A percentile compares a stretch with the other conserved stretches of the same genome.
Evolutionary conservation across 1,140 invertebrate species (phyloP).

Genomic region (Drosophila pallidifrons): DNA sequence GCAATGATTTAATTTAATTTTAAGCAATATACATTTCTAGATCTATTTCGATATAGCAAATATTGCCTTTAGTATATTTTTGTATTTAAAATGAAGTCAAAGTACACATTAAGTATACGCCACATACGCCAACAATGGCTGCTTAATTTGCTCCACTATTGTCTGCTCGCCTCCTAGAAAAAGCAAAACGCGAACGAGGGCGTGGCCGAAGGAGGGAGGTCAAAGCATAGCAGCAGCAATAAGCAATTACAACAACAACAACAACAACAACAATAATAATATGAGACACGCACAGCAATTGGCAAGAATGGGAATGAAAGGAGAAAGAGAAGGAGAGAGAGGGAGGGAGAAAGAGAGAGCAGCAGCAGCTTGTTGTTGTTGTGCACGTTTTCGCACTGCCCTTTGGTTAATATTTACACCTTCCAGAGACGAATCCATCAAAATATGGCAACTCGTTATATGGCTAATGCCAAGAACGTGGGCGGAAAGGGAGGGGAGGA

Average conservation of each 20-base stretch:
- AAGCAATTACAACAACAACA: conserved; percentile 40
- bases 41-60: no score
- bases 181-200: neutral
- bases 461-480: conserved; percentile 40
- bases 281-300: conserved; percentile 25
- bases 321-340: neutral
- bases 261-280: conserved; percentile 10
- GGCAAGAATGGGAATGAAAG: neutral
- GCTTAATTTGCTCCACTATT: conserved; percentile 23
- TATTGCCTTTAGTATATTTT: no score
- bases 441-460: conserved; percentile 78
- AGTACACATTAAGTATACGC: conserved; percentile 10
- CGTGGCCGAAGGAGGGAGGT: neutral
- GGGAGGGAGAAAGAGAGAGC: neutral
- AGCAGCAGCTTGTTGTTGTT: conserved; percentile 8
- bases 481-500: conserved; percentile 8
- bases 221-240: conserved; percentile 37
- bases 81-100: neutral
- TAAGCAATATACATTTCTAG: no score
- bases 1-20: no score
- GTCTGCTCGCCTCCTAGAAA: neutral
- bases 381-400: conserved; percentile 73
- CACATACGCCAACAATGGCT: conserved; percentile 19
- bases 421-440: conserved; percentile 75
- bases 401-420: conserved; percentile 81